Evolutionary conservation across 2,797 vertebrate genomes (phyloP).

Genomic region (Muscicapa comitata): DNA sequence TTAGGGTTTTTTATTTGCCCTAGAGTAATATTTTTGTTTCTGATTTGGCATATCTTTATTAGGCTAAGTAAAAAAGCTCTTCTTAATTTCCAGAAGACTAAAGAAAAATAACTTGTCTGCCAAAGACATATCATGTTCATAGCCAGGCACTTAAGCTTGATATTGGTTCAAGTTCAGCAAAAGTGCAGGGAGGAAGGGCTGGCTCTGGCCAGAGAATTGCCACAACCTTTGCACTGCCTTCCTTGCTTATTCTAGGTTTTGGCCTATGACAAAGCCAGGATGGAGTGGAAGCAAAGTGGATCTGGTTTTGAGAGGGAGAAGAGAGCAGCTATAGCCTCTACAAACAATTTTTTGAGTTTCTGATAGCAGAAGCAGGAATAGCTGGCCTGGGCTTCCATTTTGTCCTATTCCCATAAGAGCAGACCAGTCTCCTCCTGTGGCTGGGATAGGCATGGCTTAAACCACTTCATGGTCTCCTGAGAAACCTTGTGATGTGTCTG

Average conservation of each 20-base stretch:
- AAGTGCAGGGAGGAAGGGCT: background rate
- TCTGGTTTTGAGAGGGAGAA: background rate
- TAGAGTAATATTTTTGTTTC: background rate
- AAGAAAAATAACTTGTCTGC: background rate
- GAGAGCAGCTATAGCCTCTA: background rate
- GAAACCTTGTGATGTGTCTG: background rate
- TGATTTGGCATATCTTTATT: background rate
- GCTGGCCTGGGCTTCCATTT: background rate
- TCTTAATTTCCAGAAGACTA: background rate
- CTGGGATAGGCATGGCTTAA: background rate
- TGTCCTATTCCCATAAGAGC: background rate
- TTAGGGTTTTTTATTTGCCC: background rate
- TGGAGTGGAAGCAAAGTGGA: background rate
- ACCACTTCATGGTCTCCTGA: background rate
- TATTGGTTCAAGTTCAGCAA: background rate
- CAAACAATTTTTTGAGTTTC: background rate
- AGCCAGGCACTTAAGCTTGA: background rate
- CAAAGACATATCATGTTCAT: background rate
- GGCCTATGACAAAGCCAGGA: rapidly evolving
- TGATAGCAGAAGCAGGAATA: background rate
- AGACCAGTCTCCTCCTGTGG: background rate
- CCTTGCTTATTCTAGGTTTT: background rate
- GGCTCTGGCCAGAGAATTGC: background rate
- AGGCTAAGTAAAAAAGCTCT: background rate
- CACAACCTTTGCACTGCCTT: background rate